Evolutionary conservation across 2,113 vertebrate genomes (phyloP).

Genomic region (Euleptes europaea): DNA sequence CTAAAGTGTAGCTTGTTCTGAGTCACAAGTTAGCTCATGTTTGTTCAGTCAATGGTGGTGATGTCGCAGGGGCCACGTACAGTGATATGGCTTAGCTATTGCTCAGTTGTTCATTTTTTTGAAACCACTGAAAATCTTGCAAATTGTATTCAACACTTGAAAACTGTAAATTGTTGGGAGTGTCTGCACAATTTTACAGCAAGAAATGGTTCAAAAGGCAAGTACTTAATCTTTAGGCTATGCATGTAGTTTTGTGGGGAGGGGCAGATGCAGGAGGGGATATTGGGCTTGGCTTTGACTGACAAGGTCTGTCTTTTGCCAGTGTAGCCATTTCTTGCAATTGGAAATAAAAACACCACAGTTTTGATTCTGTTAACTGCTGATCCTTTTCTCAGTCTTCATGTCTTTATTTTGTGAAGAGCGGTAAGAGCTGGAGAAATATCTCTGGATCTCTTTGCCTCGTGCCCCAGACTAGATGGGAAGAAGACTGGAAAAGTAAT

Average conservation of each 20-base stretch:
- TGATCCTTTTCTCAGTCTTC: conserved; percentile 87
- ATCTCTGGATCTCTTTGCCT: conserved; percentile 76
- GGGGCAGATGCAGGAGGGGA: background rate
- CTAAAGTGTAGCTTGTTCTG: background rate
- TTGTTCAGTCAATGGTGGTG: background rate
- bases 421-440: conserved; percentile 75
- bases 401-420: conserved; percentile 76
- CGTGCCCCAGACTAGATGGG: conserved; percentile 70
- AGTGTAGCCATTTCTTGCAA: conserved; percentile 67
- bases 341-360: conserved; percentile 45
- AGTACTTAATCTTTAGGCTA: background rate
- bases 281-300: background rate
- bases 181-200: conserved; percentile 34
- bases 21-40: background rate
- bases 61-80: background rate
- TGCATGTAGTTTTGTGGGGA: background rate
- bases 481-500: conserved; percentile 88
- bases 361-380: conserved; percentile 68
- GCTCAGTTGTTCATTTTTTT: background rate
- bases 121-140: background rate
- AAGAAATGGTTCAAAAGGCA: conserved; percentile 55
- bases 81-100: accelerated
- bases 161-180: conserved; percentile 27
- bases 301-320: background rate
- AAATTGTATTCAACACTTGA: conserved; percentile 53